Base-by-base conservation (phyloP, 2,113 vertebrate genomes). In the Ginglymostoma cirratum region DNA sequence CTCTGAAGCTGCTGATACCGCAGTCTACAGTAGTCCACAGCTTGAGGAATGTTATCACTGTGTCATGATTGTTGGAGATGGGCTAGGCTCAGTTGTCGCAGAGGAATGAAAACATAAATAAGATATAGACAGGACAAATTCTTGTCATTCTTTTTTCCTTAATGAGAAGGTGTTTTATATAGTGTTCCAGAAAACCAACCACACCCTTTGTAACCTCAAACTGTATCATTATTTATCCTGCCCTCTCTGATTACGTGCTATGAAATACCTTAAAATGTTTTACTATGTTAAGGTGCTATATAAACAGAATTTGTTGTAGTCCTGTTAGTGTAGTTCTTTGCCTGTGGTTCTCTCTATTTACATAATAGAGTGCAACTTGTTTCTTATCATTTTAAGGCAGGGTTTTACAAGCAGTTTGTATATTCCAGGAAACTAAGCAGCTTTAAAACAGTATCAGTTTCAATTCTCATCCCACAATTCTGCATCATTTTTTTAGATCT, bases 371-470 rank as follows among this genome's bases (percentile, higher is more conserved):
- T 80, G 17, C 21, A 83, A 83, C 5, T 83, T 1, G 19, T 83
- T 42, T 42, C 80, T 42, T 83, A 45, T 83, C 5, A 4, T n/a
- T 45, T 42, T 83, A 45, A 83, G 21, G 80, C 42, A 42, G 42
- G 80, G 17, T 21, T 52, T 90, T 55, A 90, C 52, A 61, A 6
- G 52, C 52, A 90, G 87, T 0, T 55, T 90, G 87, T 34, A 2
- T n/a, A 15, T 90, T 90, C 52, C 87, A 61, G 87, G 52, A 90
- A 61, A 55, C 30, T 90, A 52, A 90, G 52, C 52, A 17, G 87
- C 27, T 90, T 61, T 61, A 52, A 61, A 90, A 83, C 80, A 90
- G 52, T 90, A 90, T 90, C 87, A 90, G 87, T 90, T 90, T 90
- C 87, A 90, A 61, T 90, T 90, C 87, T 90, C 87, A 90, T 61